Percentiles rank a stretch among this genome's conserved stretches.
Evolutionary conservation across 2,797 vertebrate species (phyloP).

Genomic region (Chelidonichthys spinosus): DNA sequence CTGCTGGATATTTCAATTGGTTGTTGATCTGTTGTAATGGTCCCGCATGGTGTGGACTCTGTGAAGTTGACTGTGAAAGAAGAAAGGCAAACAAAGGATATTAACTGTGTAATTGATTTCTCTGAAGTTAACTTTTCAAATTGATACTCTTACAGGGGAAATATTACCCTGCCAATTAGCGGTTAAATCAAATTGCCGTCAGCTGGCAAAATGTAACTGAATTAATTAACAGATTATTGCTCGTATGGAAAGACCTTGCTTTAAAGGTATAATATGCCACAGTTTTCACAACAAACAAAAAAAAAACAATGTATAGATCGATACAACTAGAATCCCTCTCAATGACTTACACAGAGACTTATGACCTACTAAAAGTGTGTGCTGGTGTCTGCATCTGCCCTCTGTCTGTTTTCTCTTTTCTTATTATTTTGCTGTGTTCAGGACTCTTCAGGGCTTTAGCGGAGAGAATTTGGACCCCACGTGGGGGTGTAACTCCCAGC

Average conservation of each 20-base stretch:
- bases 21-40: not conserved
- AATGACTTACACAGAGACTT: no score
- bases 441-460: no score
- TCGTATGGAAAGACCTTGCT: not conserved
- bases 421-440: no score
- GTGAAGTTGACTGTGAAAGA: not conserved
- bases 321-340: no score
- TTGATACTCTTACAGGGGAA: conserved; percentile 12
- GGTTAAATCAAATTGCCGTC: conserved; percentile 14
- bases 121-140: conserved; percentile 14
- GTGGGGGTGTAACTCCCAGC: no score
- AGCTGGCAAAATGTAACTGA: conserved; percentile 21
- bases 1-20: conserved; percentile 3
- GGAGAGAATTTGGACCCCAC: no score
- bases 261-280: no score
- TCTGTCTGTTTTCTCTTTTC: no score
- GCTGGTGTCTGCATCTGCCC: no score
- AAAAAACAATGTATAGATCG: no score
- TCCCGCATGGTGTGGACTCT: not conserved
- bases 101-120: conserved; percentile 23
- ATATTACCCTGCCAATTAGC: conserved; percentile 27
- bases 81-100: conserved; percentile 1
- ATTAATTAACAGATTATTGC: conserved; percentile 23
- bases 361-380: no score
- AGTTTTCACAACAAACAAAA: no score